Base-by-base conservation (phyloP, 2,113 vertebrate species). In the Zosterops pallidus region DNA sequence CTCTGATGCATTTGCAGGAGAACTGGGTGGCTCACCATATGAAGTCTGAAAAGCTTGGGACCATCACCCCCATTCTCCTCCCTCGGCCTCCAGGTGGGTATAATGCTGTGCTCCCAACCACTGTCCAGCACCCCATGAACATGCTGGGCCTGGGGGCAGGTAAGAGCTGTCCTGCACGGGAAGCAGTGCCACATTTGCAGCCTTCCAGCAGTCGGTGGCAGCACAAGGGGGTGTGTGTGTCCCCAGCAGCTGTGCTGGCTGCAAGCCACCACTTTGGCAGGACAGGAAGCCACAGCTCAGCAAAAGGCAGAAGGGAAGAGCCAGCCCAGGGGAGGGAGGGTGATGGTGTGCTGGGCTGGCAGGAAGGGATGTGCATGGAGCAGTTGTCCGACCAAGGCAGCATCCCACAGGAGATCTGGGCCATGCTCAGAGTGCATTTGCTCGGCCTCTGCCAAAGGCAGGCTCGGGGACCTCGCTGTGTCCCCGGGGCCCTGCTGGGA, bases 401-500 rank as follows among this genome's bases (percentile, higher is more conserved):
- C 17, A 9, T 83, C 68, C 63, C 22, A 18, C 39, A 60, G 70
- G 79, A 80, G 44, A 71, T 64, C 35, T 28, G 31, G 64, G 82
- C n/a, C 22, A n/a, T 0, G 0, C 72, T 88, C 77, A 28, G 67
- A 37, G 68, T 57, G 2, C 1, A 6, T 84, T 75, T 56, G 24
- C 19, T 56, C 46, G 39, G 18, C 63, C 44, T 60, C 56, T 89
- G 81, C 49, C 87, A 21, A 35, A 82, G 74, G 44, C 74, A 78
- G 86, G 59, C 53, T 25, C 49, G 37, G 71, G 64, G 86, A 68
- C 41, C 55, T 83, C 0, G 0, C 31, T 44, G 33, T 81, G 64
- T 56, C 37, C 53, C 24, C 14, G 23, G 52, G 69, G 41, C 12
- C 23, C 65, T 68, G 71, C 22, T 82, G 83, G 65, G 93, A 59